Evolutionary conservation across 1,140 invertebrate genomes (phyloP).

Genomic region (Cyclargus thomasi): DNA sequence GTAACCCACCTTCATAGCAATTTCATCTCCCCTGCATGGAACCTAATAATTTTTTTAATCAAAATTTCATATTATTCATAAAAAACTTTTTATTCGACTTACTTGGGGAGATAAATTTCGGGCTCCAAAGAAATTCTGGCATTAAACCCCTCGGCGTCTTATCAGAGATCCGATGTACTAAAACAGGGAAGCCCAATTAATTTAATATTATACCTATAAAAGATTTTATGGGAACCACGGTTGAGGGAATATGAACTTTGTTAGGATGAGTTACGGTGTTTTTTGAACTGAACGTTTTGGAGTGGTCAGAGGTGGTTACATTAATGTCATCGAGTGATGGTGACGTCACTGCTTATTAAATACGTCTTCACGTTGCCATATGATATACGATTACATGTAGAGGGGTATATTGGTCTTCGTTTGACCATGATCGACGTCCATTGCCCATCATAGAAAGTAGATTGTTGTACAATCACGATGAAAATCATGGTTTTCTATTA

Average conservation of each 20-base stretch:
- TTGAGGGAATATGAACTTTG: background rate
- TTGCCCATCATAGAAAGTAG: too few species aligned
- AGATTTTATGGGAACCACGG: background rate
- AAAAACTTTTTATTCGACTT: constrained; percentile 10
- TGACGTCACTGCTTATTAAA: background rate
- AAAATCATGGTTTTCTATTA: too few species aligned
- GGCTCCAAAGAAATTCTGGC: background rate
- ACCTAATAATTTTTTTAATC: constrained; percentile 1
- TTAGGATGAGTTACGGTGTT: background rate
- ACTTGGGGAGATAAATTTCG: constrained; percentile 6
- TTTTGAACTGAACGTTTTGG: background rate
- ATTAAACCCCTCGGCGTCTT: constrained; percentile 5
- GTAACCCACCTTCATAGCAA: background rate
- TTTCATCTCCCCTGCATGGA: background rate
- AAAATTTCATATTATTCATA: constrained; percentile 2
- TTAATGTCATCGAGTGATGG: background rate
- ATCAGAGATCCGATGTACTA: constrained; percentile 13
- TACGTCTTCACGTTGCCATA: background rate
- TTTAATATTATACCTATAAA: constrained; percentile 10
- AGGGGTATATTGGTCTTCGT: too few species aligned
- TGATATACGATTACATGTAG: too few species aligned
- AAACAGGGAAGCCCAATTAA: constrained; percentile 10
- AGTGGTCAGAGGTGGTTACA: background rate
- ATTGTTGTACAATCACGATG: too few species aligned
- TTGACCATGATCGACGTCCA: too few species aligned